Percentiles rank a stretch among this genome's conserved stretches.
Conservation (phyloP, 2,888 invertebrate genomes). For the Pecten maximus region DNA sequence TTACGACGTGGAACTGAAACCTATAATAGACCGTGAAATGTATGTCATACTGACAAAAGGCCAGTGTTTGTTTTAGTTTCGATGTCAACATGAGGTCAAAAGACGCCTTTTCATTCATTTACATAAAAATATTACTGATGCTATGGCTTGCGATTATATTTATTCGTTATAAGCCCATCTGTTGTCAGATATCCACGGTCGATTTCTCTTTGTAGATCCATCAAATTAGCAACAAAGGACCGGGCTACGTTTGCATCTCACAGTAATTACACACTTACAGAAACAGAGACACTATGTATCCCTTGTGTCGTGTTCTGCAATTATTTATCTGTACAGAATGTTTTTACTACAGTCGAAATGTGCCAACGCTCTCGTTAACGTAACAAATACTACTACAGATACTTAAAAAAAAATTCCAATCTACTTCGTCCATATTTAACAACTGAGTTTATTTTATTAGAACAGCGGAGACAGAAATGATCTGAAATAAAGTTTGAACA, state of each 20-base stretch:
- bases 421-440: background rate
- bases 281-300: background rate
- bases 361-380: background rate
- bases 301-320: background rate
- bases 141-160: background rate
- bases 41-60: no score
- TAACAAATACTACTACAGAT: background rate
- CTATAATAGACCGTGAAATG: no score
- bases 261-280: background rate
- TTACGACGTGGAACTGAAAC: no score
- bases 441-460: background rate
- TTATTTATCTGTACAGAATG: background rate
- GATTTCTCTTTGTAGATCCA: background rate
- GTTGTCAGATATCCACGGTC: background rate
- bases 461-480: background rate
- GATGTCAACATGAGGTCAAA: background rate
- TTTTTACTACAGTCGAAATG: background rate
- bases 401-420: background rate
- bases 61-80: background rate
- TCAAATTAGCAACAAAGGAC: background rate
- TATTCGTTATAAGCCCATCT: background rate
- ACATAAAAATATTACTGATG: background rate
- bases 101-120: background rate
- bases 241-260: background rate
- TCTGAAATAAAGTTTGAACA: background rate